Conservation (phyloP, 2,113 vertebrate species). For the Empidonax traillii region DNA sequence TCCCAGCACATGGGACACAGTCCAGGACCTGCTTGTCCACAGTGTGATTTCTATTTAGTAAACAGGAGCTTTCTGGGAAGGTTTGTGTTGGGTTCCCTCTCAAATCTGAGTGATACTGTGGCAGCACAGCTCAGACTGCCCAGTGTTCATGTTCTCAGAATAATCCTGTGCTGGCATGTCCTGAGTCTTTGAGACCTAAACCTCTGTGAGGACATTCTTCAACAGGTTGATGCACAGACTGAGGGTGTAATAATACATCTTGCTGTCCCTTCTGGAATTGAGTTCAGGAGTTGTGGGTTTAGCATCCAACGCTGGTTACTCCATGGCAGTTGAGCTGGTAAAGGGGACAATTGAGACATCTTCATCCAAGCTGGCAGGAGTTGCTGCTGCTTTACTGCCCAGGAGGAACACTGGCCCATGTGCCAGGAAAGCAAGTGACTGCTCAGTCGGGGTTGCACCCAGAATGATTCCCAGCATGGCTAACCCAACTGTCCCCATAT, state of each 20-base stretch:
- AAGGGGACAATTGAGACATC: not conserved
- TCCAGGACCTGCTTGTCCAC: not conserved
- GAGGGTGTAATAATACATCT: not conserved
- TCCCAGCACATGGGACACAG: not conserved
- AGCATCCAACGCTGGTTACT: not conserved
- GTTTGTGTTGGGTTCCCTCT: not conserved
- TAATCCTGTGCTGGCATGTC: not conserved
- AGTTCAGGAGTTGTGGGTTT: not conserved
- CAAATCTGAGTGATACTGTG: not conserved
- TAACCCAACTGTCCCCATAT: rapidly evolving
- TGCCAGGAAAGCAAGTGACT: not conserved
- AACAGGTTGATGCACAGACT: not conserved
- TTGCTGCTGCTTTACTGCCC: not conserved
- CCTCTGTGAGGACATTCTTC: not conserved
- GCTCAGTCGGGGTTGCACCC: not conserved
- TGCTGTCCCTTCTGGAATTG: rapidly evolving
- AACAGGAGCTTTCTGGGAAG: conserved; percentile 31
- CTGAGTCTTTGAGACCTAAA: not conserved
- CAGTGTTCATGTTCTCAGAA: not conserved
- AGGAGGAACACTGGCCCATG: not conserved
- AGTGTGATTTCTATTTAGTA: not conserved
- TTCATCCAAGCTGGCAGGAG: not conserved
- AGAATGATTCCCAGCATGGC: not conserved
- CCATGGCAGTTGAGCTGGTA: not conserved
- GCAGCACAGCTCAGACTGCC: not conserved